Percentiles rank a stretch among this genome's conserved stretches.
Conservation (phyloP, 2,797 vertebrate genomes). For the Neosilurus mollespiculum region DNA sequence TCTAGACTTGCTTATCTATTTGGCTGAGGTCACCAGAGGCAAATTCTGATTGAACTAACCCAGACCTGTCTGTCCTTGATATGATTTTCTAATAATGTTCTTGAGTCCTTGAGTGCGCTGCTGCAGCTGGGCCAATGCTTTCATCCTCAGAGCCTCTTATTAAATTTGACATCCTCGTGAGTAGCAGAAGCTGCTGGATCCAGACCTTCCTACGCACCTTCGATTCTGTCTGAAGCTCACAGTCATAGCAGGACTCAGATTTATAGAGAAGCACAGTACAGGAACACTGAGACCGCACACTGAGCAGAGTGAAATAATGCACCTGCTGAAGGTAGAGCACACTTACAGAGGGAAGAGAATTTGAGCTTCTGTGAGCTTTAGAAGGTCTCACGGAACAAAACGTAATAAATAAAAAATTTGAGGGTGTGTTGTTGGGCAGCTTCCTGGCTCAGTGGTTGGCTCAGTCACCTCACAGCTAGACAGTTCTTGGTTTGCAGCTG, state of each 20-base stretch:
- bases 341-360: slow-evolving; percentile 13
- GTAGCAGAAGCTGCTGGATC: slow-evolving; percentile 27
- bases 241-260: slow-evolving; percentile 11
- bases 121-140: slow-evolving; percentile 54
- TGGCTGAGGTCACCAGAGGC: slow-evolving; percentile 26
- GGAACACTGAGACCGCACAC: not conserved
- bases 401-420: not conserved
- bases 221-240: slow-evolving; percentile 25
- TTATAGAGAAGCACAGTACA: not conserved
- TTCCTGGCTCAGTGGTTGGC: too few species aligned
- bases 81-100: slow-evolving; percentile 53
- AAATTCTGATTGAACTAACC: slow-evolving; percentile 41
- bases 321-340: not conserved
- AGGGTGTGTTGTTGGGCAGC: not conserved
- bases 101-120: slow-evolving; percentile 44
- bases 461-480: too few species aligned
- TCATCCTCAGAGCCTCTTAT: slow-evolving; percentile 52
- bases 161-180: slow-evolving; percentile 52
- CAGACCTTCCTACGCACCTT: slow-evolving; percentile 29
- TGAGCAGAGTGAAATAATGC: not conserved
- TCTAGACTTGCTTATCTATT: slow-evolving; percentile 14
- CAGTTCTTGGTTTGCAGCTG: too few species aligned
- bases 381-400: not conserved
- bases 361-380: not conserved
- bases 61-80: slow-evolving; percentile 43